Evolutionary conservation across 2,113 vertebrate species (phyloP).

Genomic region (Syrrhaptes paradoxus): DNA sequence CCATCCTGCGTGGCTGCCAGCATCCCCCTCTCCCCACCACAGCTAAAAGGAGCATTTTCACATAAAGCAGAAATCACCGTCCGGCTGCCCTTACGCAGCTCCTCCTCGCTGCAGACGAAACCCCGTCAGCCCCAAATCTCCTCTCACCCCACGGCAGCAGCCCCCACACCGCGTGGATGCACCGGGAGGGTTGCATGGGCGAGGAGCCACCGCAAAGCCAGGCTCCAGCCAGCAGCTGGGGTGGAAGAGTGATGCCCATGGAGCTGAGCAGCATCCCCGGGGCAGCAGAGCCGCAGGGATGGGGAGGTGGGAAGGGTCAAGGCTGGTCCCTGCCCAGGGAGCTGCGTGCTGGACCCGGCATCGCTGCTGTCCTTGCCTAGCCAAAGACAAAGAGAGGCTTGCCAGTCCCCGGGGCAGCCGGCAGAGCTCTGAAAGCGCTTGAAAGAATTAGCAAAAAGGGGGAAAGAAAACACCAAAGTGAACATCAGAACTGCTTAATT

Average conservation of each 20-base stretch:
- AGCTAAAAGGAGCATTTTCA: background rate
- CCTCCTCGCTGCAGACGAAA: background rate
- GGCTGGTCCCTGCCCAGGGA: background rate
- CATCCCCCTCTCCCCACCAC: rapidly evolving
- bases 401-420: background rate
- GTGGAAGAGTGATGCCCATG: background rate
- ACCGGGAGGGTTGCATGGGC: rapidly evolving
- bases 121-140: background rate
- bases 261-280: background rate
- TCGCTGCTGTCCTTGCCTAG: background rate
- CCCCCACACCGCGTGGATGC: background rate
- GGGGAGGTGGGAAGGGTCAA: background rate
- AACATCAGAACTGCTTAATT: constrained; percentile 50
- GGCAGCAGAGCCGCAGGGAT: background rate
- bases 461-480: constrained; percentile 50
- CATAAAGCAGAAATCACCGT: background rate
- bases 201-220: background rate
- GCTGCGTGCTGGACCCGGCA: background rate
- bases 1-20: rapidly evolving
- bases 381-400: constrained; percentile 9
- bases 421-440: background rate
- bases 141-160: rapidly evolving
- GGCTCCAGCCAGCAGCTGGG: background rate
- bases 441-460: constrained; percentile 22
- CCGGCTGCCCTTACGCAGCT: background rate